phyloP scores from a whole-genome alignment of 2,113 vertebrate genomes.

The Misgurnus mizolepis region DNA sequence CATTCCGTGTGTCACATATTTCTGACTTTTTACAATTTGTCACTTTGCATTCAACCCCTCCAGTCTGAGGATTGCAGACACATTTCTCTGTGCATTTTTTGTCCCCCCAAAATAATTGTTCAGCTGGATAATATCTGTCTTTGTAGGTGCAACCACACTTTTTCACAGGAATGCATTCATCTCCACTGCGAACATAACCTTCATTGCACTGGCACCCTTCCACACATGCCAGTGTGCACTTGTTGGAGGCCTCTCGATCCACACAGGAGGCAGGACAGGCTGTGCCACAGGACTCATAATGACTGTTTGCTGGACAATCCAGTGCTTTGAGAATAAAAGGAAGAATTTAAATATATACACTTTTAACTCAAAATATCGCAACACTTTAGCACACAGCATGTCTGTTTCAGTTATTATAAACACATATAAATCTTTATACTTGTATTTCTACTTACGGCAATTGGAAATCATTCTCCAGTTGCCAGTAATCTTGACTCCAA shows the following conservation, averaged over 20 bases:
- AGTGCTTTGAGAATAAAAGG: slow-evolving; percentile 47
- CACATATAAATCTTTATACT: background rate
- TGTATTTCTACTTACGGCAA: slow-evolving; percentile 56
- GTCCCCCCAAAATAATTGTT: slow-evolving; percentile 54
- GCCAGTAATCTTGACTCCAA: slow-evolving; percentile 45
- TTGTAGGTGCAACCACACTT: slow-evolving; percentile 61
- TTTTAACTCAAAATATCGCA: background rate
- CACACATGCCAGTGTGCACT: slow-evolving; percentile 58
- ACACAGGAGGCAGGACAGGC: slow-evolving; percentile 64
- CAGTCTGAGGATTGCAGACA: slow-evolving; percentile 41
- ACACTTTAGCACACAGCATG: background rate
- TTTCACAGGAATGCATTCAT: slow-evolving; percentile 52
- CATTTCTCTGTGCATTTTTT: slow-evolving; percentile 50
- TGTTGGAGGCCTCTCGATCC: slow-evolving; percentile 32
- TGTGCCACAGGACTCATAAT: slow-evolving; percentile 62
- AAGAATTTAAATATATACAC: background rate
- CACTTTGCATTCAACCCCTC: slow-evolving; percentile 42
- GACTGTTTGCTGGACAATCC: slow-evolving; percentile 63
- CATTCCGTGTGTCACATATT: slow-evolving; percentile 65
- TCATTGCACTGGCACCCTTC: slow-evolving; percentile 64
- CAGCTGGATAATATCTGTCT: slow-evolving; percentile 41
- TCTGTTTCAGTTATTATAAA: too few relatives aligned
- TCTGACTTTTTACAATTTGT: slow-evolving; percentile 51
- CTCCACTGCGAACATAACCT: slow-evolving; percentile 61
- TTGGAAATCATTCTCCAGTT: slow-evolving; percentile 41